These are phyloP conservation scores for Anoplolepis gracilipes DNA, from an alignment of 1,140 invertebrate species.

Conservation along the genomic window DNA sequence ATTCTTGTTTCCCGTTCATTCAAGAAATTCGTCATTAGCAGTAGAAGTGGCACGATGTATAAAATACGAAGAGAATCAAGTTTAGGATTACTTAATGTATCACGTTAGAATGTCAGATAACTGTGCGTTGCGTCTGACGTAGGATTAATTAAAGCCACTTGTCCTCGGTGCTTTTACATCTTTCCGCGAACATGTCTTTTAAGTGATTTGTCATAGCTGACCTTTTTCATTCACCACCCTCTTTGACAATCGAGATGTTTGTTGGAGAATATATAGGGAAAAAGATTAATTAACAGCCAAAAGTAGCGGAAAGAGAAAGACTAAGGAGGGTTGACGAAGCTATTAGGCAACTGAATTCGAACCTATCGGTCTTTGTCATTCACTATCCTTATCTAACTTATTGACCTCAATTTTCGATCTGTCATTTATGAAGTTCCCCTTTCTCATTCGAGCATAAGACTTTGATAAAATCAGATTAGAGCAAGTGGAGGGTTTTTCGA, in stretches of 20 bases:
- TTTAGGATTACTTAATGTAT: slow-evolving; percentile 28
- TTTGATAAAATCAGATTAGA: slow-evolving; percentile 26
- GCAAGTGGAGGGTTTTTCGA: neutral
- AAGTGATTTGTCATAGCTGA: slow-evolving; percentile 34
- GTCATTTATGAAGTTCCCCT: neutral
- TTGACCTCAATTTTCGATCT: slow-evolving; percentile 45
- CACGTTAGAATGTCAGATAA: neutral
- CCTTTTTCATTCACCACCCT: neutral
- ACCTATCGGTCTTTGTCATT: slow-evolving; percentile 54
- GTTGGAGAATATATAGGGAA: neutral
- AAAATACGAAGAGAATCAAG: neutral
- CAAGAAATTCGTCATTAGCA: slow-evolving; percentile 39
- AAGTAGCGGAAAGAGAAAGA: neutral
- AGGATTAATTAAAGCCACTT: slow-evolving; percentile 38
- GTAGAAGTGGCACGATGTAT: neutral
- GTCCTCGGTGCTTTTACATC: slow-evolving; percentile 11
- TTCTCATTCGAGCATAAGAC: slow-evolving; percentile 11
- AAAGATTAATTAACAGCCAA: slow-evolving; percentile 45
- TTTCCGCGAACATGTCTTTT: neutral
- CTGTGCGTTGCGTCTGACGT: neutral
- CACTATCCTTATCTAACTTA: slow-evolving; percentile 36
- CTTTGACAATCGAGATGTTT: neutral
- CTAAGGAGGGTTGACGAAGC: neutral
- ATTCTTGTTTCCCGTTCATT: slow-evolving; percentile 37
- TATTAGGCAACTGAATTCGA: slow-evolving; percentile 22